Base-by-base conservation (phyloP, 2,113 vertebrate species). In the Cavia aperea region DNA sequence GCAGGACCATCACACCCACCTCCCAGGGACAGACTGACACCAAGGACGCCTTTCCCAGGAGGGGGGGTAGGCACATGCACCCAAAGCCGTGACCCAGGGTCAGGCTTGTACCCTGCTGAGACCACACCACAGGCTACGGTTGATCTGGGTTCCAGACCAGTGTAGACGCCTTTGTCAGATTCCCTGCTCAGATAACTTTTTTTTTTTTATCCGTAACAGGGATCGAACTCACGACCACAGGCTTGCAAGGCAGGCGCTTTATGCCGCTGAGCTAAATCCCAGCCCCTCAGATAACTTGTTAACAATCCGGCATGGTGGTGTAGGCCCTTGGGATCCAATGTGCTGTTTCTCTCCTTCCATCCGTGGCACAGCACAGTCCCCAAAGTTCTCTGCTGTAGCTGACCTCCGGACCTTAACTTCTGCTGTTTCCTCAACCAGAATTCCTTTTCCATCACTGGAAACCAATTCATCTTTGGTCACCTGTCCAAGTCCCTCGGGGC, bases 291-390 rank as follows among this genome's bases (percentile, higher is more conserved):
- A 3, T 18, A 39, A 29, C 39, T 31, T 24, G 16, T 19, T 4
- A 51, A 39, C 49, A 18, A 51, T 4, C 0, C 36, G 29, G 43
- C 56, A 18, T 26, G 49, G 58, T 0, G 0, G 7, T 3, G 5
- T 4, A 23, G 78, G 68, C 58, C 33, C 19, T 15, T 3, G 62
- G 14, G 7, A 15, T 62, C 72, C 68, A 54, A 73, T 2, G 43
- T 54, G 33, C 72, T 31, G 6, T n/a, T 36, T 18, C 14, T 83
- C 39, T n/a, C 54, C 7, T 54, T 51, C 79, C 15, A 49, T 18
- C 31, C 14, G 21, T 60, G 66, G n/a, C 56, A 36, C 39, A 26
- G 1, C 79, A 12, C 8, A 46, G 49, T 23, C 65, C 8, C 7
- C 26, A 11, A 39, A 70, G 18, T 4, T 46, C 39, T 51, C 29